Conservation (phyloP, 2,113 vertebrate species). For the Cephalopholis sonnerati region DNA sequence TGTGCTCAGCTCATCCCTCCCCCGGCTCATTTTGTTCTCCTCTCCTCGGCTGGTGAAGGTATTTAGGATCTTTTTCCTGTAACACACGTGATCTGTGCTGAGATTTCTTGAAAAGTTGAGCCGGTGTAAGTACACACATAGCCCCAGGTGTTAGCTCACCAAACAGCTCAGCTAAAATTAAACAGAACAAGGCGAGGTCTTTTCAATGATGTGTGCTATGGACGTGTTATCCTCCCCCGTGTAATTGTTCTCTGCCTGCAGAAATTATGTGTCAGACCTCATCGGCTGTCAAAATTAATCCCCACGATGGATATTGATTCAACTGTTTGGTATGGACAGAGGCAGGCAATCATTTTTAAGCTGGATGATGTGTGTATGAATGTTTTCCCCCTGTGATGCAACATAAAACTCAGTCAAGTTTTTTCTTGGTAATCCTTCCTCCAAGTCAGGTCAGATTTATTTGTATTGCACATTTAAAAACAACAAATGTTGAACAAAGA, state of each 20-base stretch:
- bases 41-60: not conserved
- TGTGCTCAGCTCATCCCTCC: slow-evolving; percentile 46
- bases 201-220: not conserved
- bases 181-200: not conserved
- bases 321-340: not conserved
- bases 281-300: slow-evolving; percentile 4
- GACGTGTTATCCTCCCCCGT: not conserved
- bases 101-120: slow-evolving; percentile 19
- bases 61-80: not conserved
- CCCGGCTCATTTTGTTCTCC: slow-evolving; percentile 18
- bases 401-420: not conserved
- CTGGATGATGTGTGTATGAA: not conserved
- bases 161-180: slow-evolving; percentile 10
- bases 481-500: too few species aligned
- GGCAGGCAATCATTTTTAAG: not conserved
- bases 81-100: slow-evolving; percentile 42
- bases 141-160: slow-evolving; percentile 2
- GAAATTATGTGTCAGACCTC: slow-evolving; percentile 3
- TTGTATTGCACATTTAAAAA: too few species aligned
- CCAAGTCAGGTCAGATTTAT: too few species aligned
- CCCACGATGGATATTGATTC: not conserved
- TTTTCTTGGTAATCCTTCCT: not conserved
- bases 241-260: not conserved
- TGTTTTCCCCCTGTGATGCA: not conserved
- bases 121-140: not conserved